Evolutionary conservation across 2,797 vertebrate genomes (phyloP), one percentile per base, ranked within the genome.

Genomic region (Trachurus trachurus): DNA sequence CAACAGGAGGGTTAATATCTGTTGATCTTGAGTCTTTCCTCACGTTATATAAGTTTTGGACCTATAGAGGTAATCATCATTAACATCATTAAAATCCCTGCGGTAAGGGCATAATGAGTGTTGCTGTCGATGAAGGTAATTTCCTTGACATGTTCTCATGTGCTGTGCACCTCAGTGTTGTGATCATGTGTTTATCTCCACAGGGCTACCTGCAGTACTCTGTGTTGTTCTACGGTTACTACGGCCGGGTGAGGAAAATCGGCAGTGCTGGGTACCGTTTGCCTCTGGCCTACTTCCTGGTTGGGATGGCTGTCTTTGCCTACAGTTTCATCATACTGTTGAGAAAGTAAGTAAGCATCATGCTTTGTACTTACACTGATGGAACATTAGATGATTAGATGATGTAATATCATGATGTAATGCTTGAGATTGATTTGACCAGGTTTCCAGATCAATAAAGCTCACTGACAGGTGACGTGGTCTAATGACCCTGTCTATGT

Each of bases 181-280:
- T 52, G 61, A 63, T 16, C 5, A 21, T 50, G n/a, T 63, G 29
- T 54, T 59, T 53, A 58, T 60, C 17, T 84, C 77, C 73, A 57
- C 92, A 99, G 98, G 98, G 98, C 34, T 99, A 99, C 83, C 97
- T 99, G 42, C 97, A 99, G 87, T 99, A 99, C 87, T 99, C 98
- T 0, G 98, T 99, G 17, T 93, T 99, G 74, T 99, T 99, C 93
- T 99, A 99, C 0, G 98, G 98, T 50, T 99, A 99, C 90, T 99
- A 99, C 0, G 97, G 98, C 42, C 94, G 91, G 0, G 95, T 97
- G 49, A 95, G 97, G 85, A 96, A 96, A 86, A 98, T 99, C 7
- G 98, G 98, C 67, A 95, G 96, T 2, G 97, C 97, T 0, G 97
- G 98, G 2, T 99, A 99, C 80, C 93, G 97, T 10, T 88, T 99